A percentile compares a stretch with the other conserved stretches of the same genome.
phyloP scores from a whole-genome alignment of 2,888 invertebrate genomes.

The Trilocha varians region DNA sequence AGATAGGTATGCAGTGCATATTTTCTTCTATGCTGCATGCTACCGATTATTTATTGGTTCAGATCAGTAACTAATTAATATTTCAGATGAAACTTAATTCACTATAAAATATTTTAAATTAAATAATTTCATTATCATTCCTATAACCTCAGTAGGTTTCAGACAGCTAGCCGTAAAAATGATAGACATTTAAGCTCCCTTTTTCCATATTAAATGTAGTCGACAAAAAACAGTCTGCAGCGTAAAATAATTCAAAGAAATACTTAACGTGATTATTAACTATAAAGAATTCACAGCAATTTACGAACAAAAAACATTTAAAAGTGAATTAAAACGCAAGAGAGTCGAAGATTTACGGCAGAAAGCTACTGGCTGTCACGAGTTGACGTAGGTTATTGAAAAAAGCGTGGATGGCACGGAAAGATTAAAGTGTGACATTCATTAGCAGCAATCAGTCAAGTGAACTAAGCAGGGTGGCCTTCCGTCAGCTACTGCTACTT shows the following conservation, averaged over 20 bases:
- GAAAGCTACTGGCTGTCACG: not conserved
- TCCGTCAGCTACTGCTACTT: slow-evolving; percentile 57
- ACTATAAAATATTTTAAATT: no score
- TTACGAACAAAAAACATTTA: not conserved
- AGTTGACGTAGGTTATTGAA: slow-evolving; percentile 9
- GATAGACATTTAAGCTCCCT: no score
- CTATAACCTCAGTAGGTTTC: no score
- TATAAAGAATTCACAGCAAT: not conserved
- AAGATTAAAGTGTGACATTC: slow-evolving; percentile 59
- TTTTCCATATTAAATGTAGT: no score
- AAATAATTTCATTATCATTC: no score
- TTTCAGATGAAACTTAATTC: no score
- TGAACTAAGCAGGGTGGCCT: slow-evolving; percentile 55
- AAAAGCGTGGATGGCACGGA: slow-evolving; percentile 15
- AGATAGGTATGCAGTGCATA: no score
- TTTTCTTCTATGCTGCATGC: no score
- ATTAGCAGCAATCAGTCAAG: slow-evolving; percentile 66
- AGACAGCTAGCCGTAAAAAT: no score
- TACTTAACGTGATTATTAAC: not conserved
- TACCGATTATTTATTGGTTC: no score
- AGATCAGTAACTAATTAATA: no score
- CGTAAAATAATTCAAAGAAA: not conserved
- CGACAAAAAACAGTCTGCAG: no score
- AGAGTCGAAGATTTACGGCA: not conserved
- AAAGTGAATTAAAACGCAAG: not conserved